Base-by-base conservation (phyloP, 92 coral and sea anemone genomes). In the Bergia puertoricense region DNA sequence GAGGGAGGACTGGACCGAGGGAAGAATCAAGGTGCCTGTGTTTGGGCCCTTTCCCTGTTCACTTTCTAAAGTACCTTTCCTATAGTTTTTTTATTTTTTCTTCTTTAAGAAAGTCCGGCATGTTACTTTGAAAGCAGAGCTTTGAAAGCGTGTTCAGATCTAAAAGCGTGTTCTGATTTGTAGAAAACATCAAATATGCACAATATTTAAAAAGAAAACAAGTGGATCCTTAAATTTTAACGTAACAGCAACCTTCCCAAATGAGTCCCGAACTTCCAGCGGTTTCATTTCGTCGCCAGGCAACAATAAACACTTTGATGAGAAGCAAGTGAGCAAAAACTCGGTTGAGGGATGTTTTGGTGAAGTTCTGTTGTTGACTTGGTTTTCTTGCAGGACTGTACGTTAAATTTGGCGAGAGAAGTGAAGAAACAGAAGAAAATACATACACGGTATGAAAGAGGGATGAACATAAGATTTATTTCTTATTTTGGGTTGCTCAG, bases 291-390 rank as follows among this genome's bases (percentile, higher is more conserved):
- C 67, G 79, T 71, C 56, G 79, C 86, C 11, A 67, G 76, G 86
- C 87, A 72, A 84, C 87, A 69, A 39, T 84, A 79, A 69, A 84
- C 78, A 83, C 77, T 41, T 44, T 2, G 71, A 36, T 45, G 67
- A 2, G 8, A 56, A 80, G 23, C n/a, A 14, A 80, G 44, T 7
- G 68, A 38, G 85, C 66, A 57, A 41, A n/a, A 7, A 42, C 22
- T 14, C 38, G 41, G 50, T 82, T 41, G 44, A 1, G 42, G 56
- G 37, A 50, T 51, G 65, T 51, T 79, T 79, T 30, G 43, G 83
- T 50, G n/a, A 54, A 50, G 83, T 51, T 46, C 62, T 46, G 82
- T 9, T 45, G 38, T 23, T n/a, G 51, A 46, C 51, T 8, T 50
- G 38, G 57, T 4, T 45, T 3, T 74, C 44, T 30, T 39, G 78